Percentiles rank a stretch among this genome's conserved stretches.
phyloP scores from a whole-genome alignment of 1,140 invertebrate species.

The Conus betulinus region DNA sequence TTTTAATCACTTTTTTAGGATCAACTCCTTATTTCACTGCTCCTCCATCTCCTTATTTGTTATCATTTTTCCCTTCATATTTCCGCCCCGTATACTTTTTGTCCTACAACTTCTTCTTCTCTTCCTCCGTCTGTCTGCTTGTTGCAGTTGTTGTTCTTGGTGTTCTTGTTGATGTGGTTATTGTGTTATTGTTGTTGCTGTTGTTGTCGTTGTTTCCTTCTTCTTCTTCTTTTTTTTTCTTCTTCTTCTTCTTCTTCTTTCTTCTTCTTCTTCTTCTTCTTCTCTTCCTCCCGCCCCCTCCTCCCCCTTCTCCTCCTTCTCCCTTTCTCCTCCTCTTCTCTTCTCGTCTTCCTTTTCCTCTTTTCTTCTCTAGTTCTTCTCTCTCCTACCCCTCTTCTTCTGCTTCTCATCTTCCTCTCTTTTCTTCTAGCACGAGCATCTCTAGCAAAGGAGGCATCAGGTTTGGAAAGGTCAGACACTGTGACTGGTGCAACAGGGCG shows the following conservation, averaged over 20 bases:
- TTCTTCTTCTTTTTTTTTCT: conserved; percentile 9
- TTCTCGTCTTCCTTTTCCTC: background rate
- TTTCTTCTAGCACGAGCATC: too few species aligned
- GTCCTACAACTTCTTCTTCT: background rate
- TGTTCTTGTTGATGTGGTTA: background rate
- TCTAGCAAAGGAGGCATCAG: too few species aligned
- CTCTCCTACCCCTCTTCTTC: background rate
- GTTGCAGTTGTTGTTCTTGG: too few species aligned
- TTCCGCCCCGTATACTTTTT: background rate
- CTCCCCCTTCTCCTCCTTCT: background rate
- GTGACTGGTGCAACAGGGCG: too few species aligned
- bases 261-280: conserved; percentile 26
- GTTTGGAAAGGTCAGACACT: too few species aligned
- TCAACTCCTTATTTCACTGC: background rate
- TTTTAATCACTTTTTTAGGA: background rate
- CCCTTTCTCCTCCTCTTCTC: background rate
- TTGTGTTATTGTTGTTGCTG: background rate
- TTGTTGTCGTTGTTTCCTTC: background rate
- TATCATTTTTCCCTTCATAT: background rate
- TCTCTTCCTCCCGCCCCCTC: background rate
- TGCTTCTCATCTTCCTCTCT: background rate
- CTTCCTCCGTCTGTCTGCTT: background rate
- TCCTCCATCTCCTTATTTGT: background rate
- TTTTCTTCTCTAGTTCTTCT: conserved; percentile 2
- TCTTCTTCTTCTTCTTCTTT: background rate